Conservation (phyloP, 2,888 invertebrate genomes). For the Coelogynopora nodosa region DNA sequence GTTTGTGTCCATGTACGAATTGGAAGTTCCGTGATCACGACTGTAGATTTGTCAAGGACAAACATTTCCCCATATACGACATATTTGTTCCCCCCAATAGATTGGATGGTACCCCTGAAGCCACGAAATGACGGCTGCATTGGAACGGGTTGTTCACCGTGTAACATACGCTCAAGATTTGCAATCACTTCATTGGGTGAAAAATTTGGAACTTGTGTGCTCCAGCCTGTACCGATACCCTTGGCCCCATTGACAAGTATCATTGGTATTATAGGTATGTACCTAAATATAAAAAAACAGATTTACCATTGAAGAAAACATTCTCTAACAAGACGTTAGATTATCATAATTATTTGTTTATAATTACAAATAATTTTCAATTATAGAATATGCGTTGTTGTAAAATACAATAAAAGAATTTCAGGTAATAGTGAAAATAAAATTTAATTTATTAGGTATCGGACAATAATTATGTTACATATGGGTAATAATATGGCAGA, state of each 20-base stretch:
- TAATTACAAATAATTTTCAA: no score
- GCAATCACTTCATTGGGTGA: slow-evolving; percentile 83
- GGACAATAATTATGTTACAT: no score
- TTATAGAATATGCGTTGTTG: no score
- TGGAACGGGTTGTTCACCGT: slow-evolving; percentile 72
- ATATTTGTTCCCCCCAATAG: slow-evolving; percentile 37
- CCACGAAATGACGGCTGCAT: slow-evolving; percentile 89
- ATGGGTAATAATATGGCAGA: no score
- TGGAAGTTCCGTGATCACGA: slow-evolving; percentile 94
- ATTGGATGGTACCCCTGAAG: slow-evolving; percentile 69
- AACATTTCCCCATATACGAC: slow-evolving; percentile 38
- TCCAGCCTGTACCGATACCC: slow-evolving; percentile 97
- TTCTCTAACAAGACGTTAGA: no score
- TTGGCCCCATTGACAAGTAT: slow-evolving; percentile 93
- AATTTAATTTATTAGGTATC: no score
- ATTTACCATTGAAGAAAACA: no score
- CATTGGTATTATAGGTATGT: slow-evolving; percentile 83
- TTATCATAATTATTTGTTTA: no score
- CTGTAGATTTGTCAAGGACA: slow-evolving; percentile 59
- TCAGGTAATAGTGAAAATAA: no score
- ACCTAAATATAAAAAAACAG: slow-evolving; percentile 34
- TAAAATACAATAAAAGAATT: no score
- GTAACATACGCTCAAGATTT: slow-evolving; percentile 74
- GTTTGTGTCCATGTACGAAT: slow-evolving; percentile 87
- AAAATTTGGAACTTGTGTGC: slow-evolving; percentile 91